Conservation (phyloP, 2,888 invertebrate species). For the Lamellibrachia satsuma region DNA sequence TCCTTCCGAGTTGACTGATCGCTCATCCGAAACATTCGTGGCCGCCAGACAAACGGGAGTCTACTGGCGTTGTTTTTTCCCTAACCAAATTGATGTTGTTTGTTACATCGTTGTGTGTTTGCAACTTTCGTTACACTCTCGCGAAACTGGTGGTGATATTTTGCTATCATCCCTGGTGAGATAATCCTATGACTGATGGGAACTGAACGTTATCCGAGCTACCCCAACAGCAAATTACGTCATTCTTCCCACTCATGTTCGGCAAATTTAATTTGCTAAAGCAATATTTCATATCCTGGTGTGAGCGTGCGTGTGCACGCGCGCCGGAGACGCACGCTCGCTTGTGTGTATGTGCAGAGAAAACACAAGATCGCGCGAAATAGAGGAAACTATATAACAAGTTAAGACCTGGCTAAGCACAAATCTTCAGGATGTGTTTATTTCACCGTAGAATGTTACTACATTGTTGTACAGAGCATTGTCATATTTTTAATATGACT, state of each 20-base stretch:
- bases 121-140: not conserved
- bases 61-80: not conserved
- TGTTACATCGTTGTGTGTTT: not conserved
- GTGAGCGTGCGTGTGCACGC: no score
- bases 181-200: not conserved
- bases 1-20: not conserved
- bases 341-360: no score
- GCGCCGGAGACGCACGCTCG: no score
- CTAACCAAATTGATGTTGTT: not conserved
- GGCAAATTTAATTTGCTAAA: no score
- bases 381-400: not conserved
- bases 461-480: not conserved
- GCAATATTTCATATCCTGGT: no score
- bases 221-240: not conserved
- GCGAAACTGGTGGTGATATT: not conserved
- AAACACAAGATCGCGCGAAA: not conserved
- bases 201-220: not conserved
- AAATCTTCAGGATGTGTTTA: not conserved
- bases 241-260: no score
- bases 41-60: not conserved
- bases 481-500: not conserved
- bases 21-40: not conserved
- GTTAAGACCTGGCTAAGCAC: not conserved
- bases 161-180: not conserved
- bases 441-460: not conserved